Conservation (phyloP, 2,113 vertebrate genomes). For the Willisornis vidua region DNA sequence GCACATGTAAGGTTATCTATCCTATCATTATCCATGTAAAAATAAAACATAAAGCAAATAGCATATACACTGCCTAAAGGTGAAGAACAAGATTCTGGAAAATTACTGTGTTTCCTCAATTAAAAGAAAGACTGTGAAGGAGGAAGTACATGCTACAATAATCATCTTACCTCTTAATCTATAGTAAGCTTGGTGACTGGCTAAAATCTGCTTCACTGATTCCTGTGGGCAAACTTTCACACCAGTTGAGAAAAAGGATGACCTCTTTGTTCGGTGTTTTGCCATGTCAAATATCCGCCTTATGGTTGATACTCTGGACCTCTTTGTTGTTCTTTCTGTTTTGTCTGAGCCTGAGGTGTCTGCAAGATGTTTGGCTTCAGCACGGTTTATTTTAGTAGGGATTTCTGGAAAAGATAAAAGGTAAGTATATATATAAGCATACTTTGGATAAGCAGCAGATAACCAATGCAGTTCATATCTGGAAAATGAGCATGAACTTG, state of each 20-base stretch:
- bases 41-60: not conserved
- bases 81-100: not conserved
- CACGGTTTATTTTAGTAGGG: slow-evolving; percentile 49
- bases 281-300: slow-evolving; percentile 74
- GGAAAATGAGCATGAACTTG: not conserved
- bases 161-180: slow-evolving; percentile 85
- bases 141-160: not conserved
- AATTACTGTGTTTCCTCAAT: not conserved
- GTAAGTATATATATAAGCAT: not conserved
- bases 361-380: slow-evolving; percentile 71
- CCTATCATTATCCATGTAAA: not conserved
- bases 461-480: not conserved
- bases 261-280: slow-evolving; percentile 81
- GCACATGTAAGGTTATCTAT: not conserved
- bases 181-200: slow-evolving; percentile 88
- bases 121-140: not conserved
- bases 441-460: not conserved
- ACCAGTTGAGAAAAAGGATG: slow-evolving; percentile 80
- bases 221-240: slow-evolving; percentile 89
- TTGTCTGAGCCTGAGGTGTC: slow-evolving; percentile 57
- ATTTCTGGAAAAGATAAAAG: slow-evolving; percentile 66
- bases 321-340: slow-evolving; percentile 69
- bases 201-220: slow-evolving; percentile 84
- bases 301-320: slow-evolving; percentile 70
- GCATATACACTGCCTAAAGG: not conserved